Evolutionary conservation across 2,888 invertebrate species (phyloP), one percentile per base, ranked within the genome.

Genomic region (Apodemia duryi): DNA sequence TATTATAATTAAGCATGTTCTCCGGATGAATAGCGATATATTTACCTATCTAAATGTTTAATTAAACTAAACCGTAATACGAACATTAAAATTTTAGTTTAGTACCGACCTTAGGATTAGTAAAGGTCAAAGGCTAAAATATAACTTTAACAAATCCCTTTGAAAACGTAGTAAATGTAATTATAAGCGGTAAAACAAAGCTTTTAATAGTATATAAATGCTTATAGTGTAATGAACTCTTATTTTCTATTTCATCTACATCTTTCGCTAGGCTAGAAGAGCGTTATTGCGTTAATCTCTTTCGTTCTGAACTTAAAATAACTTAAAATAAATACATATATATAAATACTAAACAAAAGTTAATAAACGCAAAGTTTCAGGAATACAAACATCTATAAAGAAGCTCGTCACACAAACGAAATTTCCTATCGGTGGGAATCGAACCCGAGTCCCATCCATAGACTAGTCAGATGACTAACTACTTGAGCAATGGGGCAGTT

Each of bases 11-110:
- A 5, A 13, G 5, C 11, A 46, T 5, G 13, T 46, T 46, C 46
- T 1, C 5, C 46, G 11, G 46, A 46, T 46, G 46, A 46, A 46
- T 46, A 46, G 46, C 46, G 10, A 43, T 43, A 10, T 79, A 51
- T 7, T 21, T 54, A 29, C 54, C 54, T 57, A 57, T 57, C 54
- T 32, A 10, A 57, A 57, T 57, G 54, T 57, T 57, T 57, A 57
- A 57, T 57, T 57, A 57, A 57, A 57, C 54, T 57, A 29, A 57
- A 29, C 54, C 54, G 54, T 57, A 32, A 57, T 29, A 54, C 57
- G 32, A 57, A 57, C 57, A 57, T 57, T 57, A 57, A 57, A 57
- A 57, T 57, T 57, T 57, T 32, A 57, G 57, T 57, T 57, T 57
- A 57, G 57, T 57, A 13, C 29, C 57, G 57, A 57, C 57, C 57